phyloP scores from a whole-genome alignment of 2,888 invertebrate species.

The Patella pellucida region DNA sequence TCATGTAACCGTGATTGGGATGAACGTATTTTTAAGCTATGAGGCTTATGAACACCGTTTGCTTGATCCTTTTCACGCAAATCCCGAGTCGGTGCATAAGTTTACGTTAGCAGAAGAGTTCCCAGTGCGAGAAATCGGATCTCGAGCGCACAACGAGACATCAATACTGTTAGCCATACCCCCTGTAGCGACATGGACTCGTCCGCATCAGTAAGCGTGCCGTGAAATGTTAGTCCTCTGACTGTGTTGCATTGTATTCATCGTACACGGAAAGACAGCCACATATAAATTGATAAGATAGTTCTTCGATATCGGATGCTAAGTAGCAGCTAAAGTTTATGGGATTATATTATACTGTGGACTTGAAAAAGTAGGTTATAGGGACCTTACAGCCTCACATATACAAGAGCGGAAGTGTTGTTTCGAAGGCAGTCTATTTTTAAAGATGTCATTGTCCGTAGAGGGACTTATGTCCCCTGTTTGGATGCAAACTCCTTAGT shows the following conservation, averaged over 20 bases:
- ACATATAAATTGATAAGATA: too few species aligned
- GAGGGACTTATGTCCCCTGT: constrained; percentile 5
- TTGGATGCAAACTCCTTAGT: not conserved
- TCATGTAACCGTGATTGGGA: too few species aligned
- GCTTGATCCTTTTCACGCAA: constrained; percentile 5
- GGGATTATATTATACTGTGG: not conserved
- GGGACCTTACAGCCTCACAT: too few species aligned
- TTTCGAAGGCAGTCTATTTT: constrained; percentile 9
- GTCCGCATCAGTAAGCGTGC: constrained; percentile 46
- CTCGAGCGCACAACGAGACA: constrained; percentile 4
- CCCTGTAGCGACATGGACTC: constrained; percentile 29
- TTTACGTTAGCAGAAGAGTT: constrained; percentile 9
- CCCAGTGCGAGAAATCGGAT: constrained; percentile 12
- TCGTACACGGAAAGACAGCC: too few species aligned
- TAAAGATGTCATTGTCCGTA: constrained; percentile 12
- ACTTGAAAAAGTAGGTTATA: too few species aligned
- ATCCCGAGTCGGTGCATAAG: not conserved
- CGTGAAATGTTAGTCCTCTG: constrained; percentile 38
- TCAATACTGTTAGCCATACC: constrained; percentile 15
- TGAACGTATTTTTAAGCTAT: not conserved
- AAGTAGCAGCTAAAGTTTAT: not conserved
- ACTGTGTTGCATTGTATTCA: too few species aligned
- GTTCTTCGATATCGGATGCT: too few species aligned
- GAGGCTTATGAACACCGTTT: constrained; percentile 2
- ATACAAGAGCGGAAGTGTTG: not conserved